These are phyloP conservation scores for Coregonus clupeaformis DNA, from an alignment of 2,113 vertebrate genomes.

Conservation along the genomic window DNA sequence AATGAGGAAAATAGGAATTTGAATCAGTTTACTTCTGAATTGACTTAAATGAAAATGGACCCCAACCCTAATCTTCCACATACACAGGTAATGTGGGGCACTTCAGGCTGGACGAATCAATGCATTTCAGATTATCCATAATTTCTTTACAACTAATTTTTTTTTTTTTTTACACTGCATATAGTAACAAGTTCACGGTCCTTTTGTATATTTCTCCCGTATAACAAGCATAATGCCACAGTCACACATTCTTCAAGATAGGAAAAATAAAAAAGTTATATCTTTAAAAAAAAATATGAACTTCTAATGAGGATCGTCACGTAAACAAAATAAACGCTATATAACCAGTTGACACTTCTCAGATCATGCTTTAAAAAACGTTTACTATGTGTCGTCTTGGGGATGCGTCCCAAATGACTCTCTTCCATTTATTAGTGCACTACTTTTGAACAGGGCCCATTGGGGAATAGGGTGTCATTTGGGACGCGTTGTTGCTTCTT, in stretches of 20 bases:
- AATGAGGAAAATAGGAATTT: no score
- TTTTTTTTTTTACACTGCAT: constrained; percentile 70
- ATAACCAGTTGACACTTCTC: constrained; percentile 46
- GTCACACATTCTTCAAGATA: constrained; percentile 55
- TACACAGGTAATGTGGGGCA: no score
- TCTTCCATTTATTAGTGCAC: no score
- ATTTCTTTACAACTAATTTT: constrained; percentile 61
- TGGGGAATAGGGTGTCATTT: no score
- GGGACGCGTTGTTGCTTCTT: constrained; percentile 6
- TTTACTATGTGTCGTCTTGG: constrained; percentile 37
- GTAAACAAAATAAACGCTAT: constrained; percentile 65
- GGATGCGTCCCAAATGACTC: no score
- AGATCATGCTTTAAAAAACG: constrained; percentile 57
- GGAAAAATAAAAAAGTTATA: constrained; percentile 22
- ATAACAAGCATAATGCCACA: constrained; percentile 46
- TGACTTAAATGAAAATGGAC: no score
- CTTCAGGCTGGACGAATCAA: constrained; percentile 23
- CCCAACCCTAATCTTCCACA: no score
- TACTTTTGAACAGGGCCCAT: no score
- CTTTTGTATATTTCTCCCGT: constrained; percentile 25
- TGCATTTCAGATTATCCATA: constrained; percentile 33
- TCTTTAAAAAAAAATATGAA: constrained; percentile 43
- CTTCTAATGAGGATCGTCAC: constrained; percentile 55
- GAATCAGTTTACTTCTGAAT: no score
- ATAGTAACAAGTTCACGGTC: constrained; percentile 51